These are phyloP conservation scores for Heliconius erato DNA, from an alignment of 2,888 invertebrate species.

Conservation along the genomic window DNA sequence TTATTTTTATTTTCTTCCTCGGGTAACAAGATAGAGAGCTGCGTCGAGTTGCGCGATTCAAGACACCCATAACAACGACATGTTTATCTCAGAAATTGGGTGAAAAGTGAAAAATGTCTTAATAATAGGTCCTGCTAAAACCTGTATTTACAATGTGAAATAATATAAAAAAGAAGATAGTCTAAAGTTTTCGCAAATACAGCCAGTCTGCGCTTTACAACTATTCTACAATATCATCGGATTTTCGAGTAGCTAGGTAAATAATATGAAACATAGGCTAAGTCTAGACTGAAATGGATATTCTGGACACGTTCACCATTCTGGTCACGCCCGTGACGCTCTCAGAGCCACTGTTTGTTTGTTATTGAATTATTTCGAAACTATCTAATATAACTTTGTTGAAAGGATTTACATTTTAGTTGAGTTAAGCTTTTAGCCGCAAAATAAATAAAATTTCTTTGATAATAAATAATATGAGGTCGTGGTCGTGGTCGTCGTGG, in stretches of 20 bases:
- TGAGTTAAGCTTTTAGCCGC: not conserved
- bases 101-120: not conserved
- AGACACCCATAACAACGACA: not conserved
- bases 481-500: too few species aligned
- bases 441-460: not conserved
- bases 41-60: not conserved
- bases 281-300: constrained; percentile 32
- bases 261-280: constrained; percentile 16
- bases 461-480: not conserved
- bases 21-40: too few species aligned
- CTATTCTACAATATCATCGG: not conserved
- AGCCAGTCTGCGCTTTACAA: not conserved
- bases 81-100: not conserved
- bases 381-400: not conserved
- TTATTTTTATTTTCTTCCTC: not conserved
- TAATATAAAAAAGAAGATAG: not conserved
- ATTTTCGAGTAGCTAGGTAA: not conserved
- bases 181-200: not conserved
- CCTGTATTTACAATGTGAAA: not conserved
- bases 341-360: constrained; percentile 41
- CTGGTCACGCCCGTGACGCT: constrained; percentile 35
- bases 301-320: constrained; percentile 29
- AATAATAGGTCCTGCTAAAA: not conserved
- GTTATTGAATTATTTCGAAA: constrained; percentile 48
- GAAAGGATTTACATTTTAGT: not conserved